Evolutionary conservation across 1,140 invertebrate species (phyloP), one percentile per base, ranked within the genome.

Genomic region (Periplaneta americana): DNA sequence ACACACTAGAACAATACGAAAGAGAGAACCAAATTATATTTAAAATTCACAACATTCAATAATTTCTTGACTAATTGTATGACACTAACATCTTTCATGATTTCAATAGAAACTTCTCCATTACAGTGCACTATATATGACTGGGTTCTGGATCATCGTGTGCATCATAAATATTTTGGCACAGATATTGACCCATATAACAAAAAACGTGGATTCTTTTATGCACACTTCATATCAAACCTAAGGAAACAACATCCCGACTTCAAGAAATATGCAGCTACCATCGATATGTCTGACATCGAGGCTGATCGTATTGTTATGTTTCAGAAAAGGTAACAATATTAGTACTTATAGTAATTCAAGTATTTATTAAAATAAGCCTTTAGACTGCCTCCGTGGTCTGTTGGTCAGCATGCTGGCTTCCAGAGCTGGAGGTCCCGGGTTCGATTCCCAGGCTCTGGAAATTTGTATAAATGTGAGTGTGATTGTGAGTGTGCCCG

Each of bases 171-270:
- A 80, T 94, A 93, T 86, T 96, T 95, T 78, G 94, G 94, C 34
- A 97, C 97, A 0, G 93, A 98, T 81, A 93, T 93, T 74, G 98
- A 99, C 88, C 97, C 97, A 0, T 98, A 95, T 86, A 95, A 98
- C 86, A 93, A 94, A 82, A 93, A 92, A 6, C 93, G 94, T 83
- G 97, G 97, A 13, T 97, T 99, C 85, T 87, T 96, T 77, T 96
- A 96, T 85, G 91, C 96, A 15, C 97, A 99, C 84, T 89, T 98
- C 36, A 87, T 75, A 13, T 98, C 97, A 96, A 88, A 98, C 66
- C 89, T 98, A 88, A 88, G 96, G 1, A 89, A 92, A 75, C 97
- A 98, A 86, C 96, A 98, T 85, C 94, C 94, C 15, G 94, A 97
- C 81, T 95, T 98, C 0, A 92, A 92, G 74, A 90, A 88, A 1